A percentile compares a stretch with the other conserved stretches of the same genome.
Conservation (phyloP, 2,797 vertebrate genomes). For the Pipistrellus pygmaeus region DNA sequence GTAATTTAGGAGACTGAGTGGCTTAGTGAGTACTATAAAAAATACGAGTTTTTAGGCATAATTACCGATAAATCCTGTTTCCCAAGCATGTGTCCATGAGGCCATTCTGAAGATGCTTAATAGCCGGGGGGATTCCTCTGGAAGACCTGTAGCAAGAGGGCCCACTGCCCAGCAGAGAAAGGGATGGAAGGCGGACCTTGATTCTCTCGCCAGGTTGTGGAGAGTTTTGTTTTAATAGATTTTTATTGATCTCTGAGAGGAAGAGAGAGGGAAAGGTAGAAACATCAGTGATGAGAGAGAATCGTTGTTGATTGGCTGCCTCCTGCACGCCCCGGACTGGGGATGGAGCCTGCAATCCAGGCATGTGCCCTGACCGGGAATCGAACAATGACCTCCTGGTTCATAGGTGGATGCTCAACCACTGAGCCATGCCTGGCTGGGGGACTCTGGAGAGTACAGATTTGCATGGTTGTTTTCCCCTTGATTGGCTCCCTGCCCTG, state of each 20-base stretch:
- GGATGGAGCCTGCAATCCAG: no score
- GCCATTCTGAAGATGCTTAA: conserved; percentile 5
- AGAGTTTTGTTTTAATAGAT: neutral
- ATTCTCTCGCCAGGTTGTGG: neutral
- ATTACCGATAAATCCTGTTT: conserved; percentile 4
- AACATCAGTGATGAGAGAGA: no score
- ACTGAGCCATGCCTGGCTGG: no score
- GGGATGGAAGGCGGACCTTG: neutral
- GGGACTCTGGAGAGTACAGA: conserved; percentile 41
- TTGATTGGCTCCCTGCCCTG: conserved; percentile 35
- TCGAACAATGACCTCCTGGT: no score
- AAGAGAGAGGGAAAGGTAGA: no score
- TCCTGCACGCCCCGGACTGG: no score
- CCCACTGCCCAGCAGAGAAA: neutral
- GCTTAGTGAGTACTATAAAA: neutral
- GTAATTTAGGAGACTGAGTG: neutral
- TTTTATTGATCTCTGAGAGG: no score
- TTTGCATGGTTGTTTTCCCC: conserved; percentile 66
- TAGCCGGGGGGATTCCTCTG: neutral
- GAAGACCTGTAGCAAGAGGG: neutral
- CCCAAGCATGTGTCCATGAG: neutral
- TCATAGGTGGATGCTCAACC: no score
- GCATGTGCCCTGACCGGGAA: no score
- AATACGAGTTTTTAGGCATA: neutral
- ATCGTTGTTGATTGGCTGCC: no score